Conservation (phyloP, 2,888 invertebrate genomes). For the Kryphioiulus occultus region DNA sequence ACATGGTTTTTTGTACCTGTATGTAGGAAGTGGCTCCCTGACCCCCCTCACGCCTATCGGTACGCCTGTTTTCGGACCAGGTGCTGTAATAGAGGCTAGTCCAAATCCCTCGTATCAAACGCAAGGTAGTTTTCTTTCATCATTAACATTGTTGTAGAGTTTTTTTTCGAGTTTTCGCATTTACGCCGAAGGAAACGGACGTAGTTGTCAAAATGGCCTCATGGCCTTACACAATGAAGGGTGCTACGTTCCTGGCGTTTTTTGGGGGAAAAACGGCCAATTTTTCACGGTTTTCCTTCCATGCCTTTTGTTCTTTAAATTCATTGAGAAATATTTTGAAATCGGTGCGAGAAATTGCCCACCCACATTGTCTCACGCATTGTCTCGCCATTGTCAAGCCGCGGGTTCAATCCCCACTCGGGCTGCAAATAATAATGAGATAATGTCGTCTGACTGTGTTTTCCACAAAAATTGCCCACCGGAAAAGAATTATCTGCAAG, state of each 20-base stretch:
- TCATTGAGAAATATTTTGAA: conserved; percentile 35
- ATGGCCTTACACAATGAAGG: background rate
- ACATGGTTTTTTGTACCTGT: conserved; percentile 11
- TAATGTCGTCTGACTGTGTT: conserved; percentile 3
- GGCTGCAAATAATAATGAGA: background rate
- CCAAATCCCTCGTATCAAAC: conserved; percentile 72
- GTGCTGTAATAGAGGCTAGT: conserved; percentile 66
- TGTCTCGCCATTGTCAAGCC: conserved; percentile 12
- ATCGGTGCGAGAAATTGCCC: conserved; percentile 35
- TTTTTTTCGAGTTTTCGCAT: background rate
- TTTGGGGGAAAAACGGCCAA: background rate
- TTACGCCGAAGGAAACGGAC: background rate
- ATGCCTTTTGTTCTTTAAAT: conserved; percentile 26
- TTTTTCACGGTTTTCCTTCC: conserved; percentile 31
- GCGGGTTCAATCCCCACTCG: background rate
- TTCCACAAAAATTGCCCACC: background rate
- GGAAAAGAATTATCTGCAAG: conserved; percentile 1
- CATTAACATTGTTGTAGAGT: conserved; percentile 18
- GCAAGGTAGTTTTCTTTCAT: conserved; percentile 49
- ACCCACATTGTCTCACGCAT: conserved; percentile 26
- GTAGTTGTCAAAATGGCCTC: conserved; percentile 26
- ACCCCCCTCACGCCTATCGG: conserved; percentile 77
- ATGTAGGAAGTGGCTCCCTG: conserved; percentile 69
- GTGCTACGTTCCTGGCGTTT: background rate
- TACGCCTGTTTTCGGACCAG: conserved; percentile 58